phyloP scores from a whole-genome alignment of 1,140 invertebrate genomes.

The Hesperophylax magnus region DNA sequence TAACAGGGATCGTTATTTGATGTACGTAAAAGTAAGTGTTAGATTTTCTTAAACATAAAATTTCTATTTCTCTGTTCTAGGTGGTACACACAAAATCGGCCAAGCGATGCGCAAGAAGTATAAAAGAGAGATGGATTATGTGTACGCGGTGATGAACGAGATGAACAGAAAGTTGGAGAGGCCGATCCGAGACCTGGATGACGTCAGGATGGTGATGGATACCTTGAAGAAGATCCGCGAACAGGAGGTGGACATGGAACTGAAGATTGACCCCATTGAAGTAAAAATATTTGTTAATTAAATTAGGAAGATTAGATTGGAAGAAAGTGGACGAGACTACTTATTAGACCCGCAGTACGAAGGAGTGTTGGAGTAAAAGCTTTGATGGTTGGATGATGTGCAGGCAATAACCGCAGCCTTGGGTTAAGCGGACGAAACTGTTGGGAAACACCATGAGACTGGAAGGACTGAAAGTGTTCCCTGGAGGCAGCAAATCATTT shows the following conservation, averaged over 20 bases:
- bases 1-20: no score
- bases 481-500: no score
- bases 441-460: no score
- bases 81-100: constrained; percentile 84
- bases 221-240: constrained; percentile 93
- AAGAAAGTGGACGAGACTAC: no score
- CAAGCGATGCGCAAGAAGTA: constrained; percentile 94
- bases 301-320: background rate
- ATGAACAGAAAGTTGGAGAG: constrained; percentile 90
- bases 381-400: no score
- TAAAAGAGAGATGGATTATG: constrained; percentile 94
- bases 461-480: no score
- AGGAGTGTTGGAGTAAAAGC: no score
- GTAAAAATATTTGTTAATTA: constrained; percentile 63
- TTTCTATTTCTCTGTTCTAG: constrained; percentile 60
- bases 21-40: background rate
- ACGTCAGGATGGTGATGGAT: constrained; percentile 94
- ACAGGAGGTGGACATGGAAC: constrained; percentile 95
- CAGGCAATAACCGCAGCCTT: no score
- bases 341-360: no score
- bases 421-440: no score
- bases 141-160: constrained; percentile 93
- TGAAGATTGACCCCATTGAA: constrained; percentile 94
- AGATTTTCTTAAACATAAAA: background rate
- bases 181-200: constrained; percentile 92